Percentiles rank a stretch among this genome's conserved stretches.
Evolutionary conservation across 2,113 vertebrate species (phyloP).

Genomic region (Odocoileus hemionus): DNA sequence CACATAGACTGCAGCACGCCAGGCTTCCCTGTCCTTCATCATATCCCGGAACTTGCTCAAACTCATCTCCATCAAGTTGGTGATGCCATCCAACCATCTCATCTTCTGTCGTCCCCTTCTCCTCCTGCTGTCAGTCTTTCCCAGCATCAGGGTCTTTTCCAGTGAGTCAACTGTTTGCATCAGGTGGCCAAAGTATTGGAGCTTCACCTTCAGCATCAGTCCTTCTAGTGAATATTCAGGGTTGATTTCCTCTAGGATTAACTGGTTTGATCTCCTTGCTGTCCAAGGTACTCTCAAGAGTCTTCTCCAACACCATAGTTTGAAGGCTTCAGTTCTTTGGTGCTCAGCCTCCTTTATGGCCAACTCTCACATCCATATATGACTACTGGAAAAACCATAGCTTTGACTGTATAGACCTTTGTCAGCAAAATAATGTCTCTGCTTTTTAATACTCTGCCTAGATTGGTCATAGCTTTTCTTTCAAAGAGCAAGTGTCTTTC

Average conservation of each 20-base stretch:
- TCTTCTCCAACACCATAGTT: not conserved
- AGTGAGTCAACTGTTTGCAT: not conserved
- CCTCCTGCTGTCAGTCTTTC: not conserved
- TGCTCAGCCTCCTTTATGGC: not conserved
- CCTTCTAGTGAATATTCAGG: not conserved
- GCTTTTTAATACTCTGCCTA: not conserved
- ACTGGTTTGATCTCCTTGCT: not conserved
- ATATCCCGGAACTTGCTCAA: not conserved
- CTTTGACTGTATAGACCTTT: not conserved
- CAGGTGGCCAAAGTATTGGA: not conserved
- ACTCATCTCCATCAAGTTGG: not conserved
- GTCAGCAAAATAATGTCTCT: not conserved
- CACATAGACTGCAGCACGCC: rapidly evolving
- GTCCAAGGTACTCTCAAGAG: not conserved
- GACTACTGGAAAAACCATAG: not conserved
- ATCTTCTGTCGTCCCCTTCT: not conserved
- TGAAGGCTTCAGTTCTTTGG: not conserved
- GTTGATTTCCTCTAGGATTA: not conserved
- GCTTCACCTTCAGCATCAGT: not conserved
- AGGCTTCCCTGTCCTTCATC: not conserved
- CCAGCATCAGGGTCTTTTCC: not conserved
- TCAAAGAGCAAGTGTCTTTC: not conserved
- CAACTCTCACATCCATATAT: not conserved
- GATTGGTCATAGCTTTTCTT: not conserved
- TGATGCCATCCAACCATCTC: not conserved